phyloP scores from a whole-genome alignment of 2,888 invertebrate genomes.

The Cheilosia variabilis region DNA sequence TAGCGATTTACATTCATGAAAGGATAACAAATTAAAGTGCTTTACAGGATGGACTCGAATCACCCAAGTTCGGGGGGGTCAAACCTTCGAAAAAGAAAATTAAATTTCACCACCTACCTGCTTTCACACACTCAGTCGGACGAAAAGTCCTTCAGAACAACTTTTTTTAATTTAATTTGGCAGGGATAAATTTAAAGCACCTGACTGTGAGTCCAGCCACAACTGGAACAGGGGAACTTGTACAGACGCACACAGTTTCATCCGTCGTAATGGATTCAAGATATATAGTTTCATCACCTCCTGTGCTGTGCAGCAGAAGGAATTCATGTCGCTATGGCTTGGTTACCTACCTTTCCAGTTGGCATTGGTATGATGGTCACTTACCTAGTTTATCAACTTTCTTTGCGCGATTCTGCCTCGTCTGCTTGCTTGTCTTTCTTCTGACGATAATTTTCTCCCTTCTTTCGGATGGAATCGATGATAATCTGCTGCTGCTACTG shows the following conservation, averaged over 20 bases:
- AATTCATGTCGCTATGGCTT: slow-evolving; percentile 37
- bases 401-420: slow-evolving; percentile 62
- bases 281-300: slow-evolving; percentile 28
- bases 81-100: neutral
- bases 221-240: neutral
- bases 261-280: slow-evolving; percentile 18
- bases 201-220: neutral
- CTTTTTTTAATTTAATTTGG: slow-evolving; percentile 3
- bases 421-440: slow-evolving; percentile 33
- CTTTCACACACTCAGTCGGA: neutral
- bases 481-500: slow-evolving; percentile 34
- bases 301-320: slow-evolving; percentile 47
- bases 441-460: slow-evolving; percentile 22
- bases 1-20: neutral
- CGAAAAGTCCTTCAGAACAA: neutral
- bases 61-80: slow-evolving; percentile 22
- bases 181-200: neutral
- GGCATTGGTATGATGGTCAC: slow-evolving; percentile 51
- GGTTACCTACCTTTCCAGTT: slow-evolving; percentile 64
- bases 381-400: slow-evolving; percentile 75
- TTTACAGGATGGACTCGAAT: neutral
- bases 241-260: slow-evolving; percentile 20
- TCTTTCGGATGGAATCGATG: slow-evolving; percentile 38
- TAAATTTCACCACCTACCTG: slow-evolving; percentile 33
- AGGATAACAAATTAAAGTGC: neutral